These are phyloP conservation scores for Tenodera sinensis DNA, from an alignment of 2,888 invertebrate genomes.

Conservation along the genomic window DNA sequence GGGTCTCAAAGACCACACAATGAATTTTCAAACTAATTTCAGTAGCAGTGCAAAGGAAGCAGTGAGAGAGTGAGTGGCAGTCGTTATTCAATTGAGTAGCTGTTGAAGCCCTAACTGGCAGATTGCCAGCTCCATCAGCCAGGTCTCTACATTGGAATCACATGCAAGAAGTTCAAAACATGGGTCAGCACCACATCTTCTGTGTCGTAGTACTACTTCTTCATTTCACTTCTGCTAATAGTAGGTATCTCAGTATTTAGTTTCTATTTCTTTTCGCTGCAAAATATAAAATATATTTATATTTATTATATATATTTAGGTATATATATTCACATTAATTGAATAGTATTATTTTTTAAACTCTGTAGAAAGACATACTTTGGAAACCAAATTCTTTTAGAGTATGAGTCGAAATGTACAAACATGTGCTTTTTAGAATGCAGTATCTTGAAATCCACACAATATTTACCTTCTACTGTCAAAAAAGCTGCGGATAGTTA, in stretches of 20 bases:
- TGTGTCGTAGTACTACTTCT: neutral
- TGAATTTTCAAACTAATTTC: neutral
- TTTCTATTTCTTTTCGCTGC: too few relatives aligned
- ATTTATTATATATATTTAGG: too few relatives aligned
- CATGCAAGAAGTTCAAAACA: neutral
- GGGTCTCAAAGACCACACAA: neutral
- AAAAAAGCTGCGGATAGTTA: too few relatives aligned
- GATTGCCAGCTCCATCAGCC: neutral
- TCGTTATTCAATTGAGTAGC: neutral
- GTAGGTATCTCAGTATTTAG: neutral
- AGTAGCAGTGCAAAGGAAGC: neutral
- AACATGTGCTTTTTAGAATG: too few relatives aligned
- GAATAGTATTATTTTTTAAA: too few relatives aligned
- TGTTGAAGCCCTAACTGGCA: neutral
- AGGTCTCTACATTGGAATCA: neutral
- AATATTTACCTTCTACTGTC: too few relatives aligned
- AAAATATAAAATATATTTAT: too few relatives aligned
- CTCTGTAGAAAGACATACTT: too few relatives aligned
- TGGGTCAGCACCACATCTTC: neutral
- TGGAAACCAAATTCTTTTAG: too few relatives aligned
- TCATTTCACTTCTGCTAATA: neutral
- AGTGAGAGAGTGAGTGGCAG: neutral
- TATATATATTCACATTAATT: too few relatives aligned
- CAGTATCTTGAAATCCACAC: too few relatives aligned
- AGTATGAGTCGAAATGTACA: too few relatives aligned